Percentiles rank a stretch among this genome's conserved stretches.
Conservation (phyloP, 2,113 vertebrate genomes). For the Trachemys scripta region DNA sequence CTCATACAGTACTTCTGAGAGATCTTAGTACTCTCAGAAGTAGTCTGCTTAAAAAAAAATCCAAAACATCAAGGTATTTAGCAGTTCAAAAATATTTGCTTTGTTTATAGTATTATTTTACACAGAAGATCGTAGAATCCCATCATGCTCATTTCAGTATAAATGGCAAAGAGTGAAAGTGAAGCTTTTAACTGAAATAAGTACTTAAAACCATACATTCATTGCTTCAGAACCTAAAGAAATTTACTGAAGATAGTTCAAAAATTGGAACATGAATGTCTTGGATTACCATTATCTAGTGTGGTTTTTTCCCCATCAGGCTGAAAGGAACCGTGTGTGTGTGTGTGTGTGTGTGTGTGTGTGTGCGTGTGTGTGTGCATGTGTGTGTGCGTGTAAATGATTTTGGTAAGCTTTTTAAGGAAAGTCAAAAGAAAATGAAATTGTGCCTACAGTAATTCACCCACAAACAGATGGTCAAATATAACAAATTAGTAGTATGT, state of each 20-base stretch:
- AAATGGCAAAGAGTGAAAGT: slow-evolving; percentile 3
- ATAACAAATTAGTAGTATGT: slow-evolving; percentile 79
- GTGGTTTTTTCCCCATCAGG: neutral
- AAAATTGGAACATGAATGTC: neutral
- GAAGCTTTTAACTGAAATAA: slow-evolving; percentile 5
- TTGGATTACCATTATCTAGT: slow-evolving; percentile 11
- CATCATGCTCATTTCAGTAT: neutral
- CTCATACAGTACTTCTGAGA: neutral
- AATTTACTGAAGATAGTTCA: neutral
- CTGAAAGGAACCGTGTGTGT: slow-evolving; percentile 21
- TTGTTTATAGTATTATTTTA: slow-evolving; percentile 6
- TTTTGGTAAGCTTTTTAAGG: slow-evolving; percentile 64
- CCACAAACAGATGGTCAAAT: slow-evolving; percentile 78
- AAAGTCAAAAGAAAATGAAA: slow-evolving; percentile 63
- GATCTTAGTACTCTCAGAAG: neutral
- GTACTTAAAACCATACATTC: neutral
- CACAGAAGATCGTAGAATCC: neutral
- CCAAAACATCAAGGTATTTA: neutral
- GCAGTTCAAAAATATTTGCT: neutral
- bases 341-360: neutral
- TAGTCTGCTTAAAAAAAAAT: neutral
- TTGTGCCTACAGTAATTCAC: slow-evolving; percentile 59
- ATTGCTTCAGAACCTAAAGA: slow-evolving; percentile 18
- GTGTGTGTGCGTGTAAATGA: neutral
- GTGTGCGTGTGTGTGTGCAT: neutral